Evolutionary conservation across 2,797 vertebrate species (phyloP), one percentile per base, ranked within the genome.

Genomic region (Lithobates pipiens): DNA sequence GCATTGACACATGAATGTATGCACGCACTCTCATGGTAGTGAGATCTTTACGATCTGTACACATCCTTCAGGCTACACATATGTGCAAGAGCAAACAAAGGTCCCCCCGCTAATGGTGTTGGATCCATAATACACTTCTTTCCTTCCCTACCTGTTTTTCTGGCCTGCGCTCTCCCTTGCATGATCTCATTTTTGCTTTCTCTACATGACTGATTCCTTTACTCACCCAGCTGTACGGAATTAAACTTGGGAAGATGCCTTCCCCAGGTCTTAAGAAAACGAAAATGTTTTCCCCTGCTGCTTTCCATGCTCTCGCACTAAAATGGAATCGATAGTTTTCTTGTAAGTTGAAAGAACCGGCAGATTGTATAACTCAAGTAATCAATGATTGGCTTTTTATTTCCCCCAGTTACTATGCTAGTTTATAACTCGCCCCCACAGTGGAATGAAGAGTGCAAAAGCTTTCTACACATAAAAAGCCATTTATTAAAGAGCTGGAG

Each of bases 291-390:
- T 68, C 36, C 67, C 70, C 69, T 78, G 61, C 34, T 74, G 57
- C 25, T 83, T 44, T 67, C 76, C 57, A 25, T 67, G 13, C 44
- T 71, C 27, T 70, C 67, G 34, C 42, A 72, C 80, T 77, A 72
- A 71, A 73, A 77, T 72, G 50, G 25, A 77, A 86, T 86, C 85
- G 67, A 86, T 86, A 81, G 57, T 72, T 86, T 86, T 73, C 74
- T 77, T 77, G 79, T 77, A 72, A 82, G n/a, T n/a, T 72, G 36
- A 82, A 86, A 72, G 36, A 67, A 69, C 16, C 79, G 27, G 42
- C 15, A 76, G 65, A 81, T 77, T 72, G 73, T 72, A 68, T 67
- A 69, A 61, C 44, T 61, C n/a, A 8, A 50, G 70, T 39, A 39
- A 73, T 67, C 67, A 73, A 67, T 84, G 68, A 72, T 72, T 68